Percentiles rank a stretch among this genome's conserved stretches.
These are phyloP conservation scores for Campylomormyrus tamandua DNA, from an alignment of 2,113 vertebrate species.

Conservation along the genomic window DNA sequence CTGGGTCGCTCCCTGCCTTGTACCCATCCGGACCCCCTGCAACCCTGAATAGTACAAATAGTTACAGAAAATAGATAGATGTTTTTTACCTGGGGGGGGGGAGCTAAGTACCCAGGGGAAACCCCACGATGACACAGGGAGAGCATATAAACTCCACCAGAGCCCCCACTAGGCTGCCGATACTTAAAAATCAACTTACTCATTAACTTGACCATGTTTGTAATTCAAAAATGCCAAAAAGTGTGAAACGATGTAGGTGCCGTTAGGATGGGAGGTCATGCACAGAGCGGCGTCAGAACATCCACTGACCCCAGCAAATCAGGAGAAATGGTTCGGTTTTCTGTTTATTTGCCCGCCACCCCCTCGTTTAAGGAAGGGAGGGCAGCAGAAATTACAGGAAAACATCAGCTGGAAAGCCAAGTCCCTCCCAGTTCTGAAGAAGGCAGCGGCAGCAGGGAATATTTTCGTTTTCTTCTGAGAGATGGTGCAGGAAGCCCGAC, in stretches of 20 bases:
- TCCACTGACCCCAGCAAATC: background rate
- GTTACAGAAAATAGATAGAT: background rate
- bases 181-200: background rate
- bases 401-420: background rate
- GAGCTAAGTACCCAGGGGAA: background rate
- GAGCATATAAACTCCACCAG: background rate
- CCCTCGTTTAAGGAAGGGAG: background rate
- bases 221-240: background rate
- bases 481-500: background rate
- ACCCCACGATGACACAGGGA: background rate
- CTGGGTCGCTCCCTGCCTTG: background rate
- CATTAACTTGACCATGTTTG: background rate
- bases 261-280: background rate
- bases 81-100: background rate
- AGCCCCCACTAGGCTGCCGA: background rate
- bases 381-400: background rate
- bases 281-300: background rate
- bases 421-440: background rate
- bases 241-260: background rate
- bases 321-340: background rate
- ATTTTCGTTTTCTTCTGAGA: background rate
- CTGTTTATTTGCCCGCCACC: background rate
- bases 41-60: background rate
- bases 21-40: background rate
- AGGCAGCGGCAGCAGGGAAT: background rate